Evolutionary conservation across 2,888 invertebrate species (phyloP).

Genomic region (Mesochorus sp.): DNA sequence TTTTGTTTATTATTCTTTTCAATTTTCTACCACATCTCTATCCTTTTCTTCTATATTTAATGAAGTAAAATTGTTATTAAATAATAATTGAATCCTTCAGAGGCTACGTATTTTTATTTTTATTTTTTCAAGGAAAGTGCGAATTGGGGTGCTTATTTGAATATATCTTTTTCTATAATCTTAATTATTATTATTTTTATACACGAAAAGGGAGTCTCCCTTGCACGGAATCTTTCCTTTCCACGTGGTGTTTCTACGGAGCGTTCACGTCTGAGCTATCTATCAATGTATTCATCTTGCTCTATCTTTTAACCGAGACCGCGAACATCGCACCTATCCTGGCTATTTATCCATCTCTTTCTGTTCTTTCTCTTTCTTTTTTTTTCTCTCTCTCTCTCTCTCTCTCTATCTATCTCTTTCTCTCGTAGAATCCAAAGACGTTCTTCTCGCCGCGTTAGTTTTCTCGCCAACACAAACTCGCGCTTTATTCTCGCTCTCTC

Average conservation of each 20-base stretch:
- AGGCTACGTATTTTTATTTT: too few species aligned
- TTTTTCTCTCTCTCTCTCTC: constrained; percentile 30
- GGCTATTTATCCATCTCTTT: background rate
- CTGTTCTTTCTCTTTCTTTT: constrained; percentile 11
- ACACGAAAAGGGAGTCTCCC: constrained; percentile 27
- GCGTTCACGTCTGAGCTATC: constrained; percentile 42
- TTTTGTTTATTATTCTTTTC: too few species aligned
- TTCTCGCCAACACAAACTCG: constrained; percentile 39
- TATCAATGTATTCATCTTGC: constrained; percentile 57
- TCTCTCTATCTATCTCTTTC: constrained; percentile 22
- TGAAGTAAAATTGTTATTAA: too few species aligned
- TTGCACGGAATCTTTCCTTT: constrained; percentile 15
- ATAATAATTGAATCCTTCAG: constrained; percentile 7
- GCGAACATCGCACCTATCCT: constrained; percentile 23
- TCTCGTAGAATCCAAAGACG: constrained; percentile 28
- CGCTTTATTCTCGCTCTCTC: constrained; percentile 43
- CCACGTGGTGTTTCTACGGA: constrained; percentile 37
- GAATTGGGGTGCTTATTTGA: too few species aligned
- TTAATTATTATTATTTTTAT: constrained; percentile 15
- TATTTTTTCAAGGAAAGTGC: too few species aligned
- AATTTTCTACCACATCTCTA: too few species aligned
- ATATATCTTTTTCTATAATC: constrained; percentile 7
- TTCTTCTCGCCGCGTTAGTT: background rate
- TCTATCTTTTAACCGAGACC: constrained; percentile 31
- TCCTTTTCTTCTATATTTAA: too few species aligned